Evolutionary conservation across 2,797 vertebrate genomes (phyloP).

Genomic region (Parauchenoglanis punctatus): DNA sequence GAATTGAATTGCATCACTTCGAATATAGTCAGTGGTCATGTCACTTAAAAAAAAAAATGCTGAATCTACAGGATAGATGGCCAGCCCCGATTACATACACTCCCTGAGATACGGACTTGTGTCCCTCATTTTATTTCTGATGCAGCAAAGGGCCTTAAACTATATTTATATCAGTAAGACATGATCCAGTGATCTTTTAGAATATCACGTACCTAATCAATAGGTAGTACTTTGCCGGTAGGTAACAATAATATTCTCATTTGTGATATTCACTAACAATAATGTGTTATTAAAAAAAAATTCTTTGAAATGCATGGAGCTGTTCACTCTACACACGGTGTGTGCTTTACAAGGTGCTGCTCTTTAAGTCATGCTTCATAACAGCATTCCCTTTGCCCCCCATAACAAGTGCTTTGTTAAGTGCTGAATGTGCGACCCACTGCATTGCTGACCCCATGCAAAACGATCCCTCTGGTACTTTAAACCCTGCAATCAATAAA

Average conservation of each 20-base stretch:
- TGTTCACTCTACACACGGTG: background rate
- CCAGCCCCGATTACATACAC: slow-evolving; percentile 18
- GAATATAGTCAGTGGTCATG: slow-evolving; percentile 17
- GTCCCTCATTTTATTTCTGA: slow-evolving; percentile 12
- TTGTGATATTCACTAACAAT: slow-evolving; percentile 3
- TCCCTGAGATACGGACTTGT: slow-evolving; percentile 50
- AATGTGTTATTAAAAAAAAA: background rate
- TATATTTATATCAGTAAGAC: slow-evolving; percentile 11
- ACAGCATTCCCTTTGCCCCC: background rate
- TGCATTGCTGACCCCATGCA: slow-evolving; percentile 48
- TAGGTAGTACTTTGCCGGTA: background rate
- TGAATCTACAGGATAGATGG: slow-evolving; percentile 9
- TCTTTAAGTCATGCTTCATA: background rate
- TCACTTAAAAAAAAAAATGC: background rate
- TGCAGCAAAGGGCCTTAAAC: slow-evolving; percentile 7
- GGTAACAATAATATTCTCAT: background rate
- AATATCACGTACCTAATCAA: slow-evolving; percentile 7
- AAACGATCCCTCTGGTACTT: slow-evolving; percentile 22
- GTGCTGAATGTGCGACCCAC: slow-evolving; percentile 43
- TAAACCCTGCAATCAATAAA: slow-evolving; percentile 36
- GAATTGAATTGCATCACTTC: slow-evolving; percentile 26
- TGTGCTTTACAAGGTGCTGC: slow-evolving; percentile 19
- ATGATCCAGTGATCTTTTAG: background rate
- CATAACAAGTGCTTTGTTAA: slow-evolving; percentile 38
- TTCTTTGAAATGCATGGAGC: slow-evolving; percentile 4